phyloP scores from a whole-genome alignment of 23 tunicate genomes.

The Clavelina lepadiformis region DNA sequence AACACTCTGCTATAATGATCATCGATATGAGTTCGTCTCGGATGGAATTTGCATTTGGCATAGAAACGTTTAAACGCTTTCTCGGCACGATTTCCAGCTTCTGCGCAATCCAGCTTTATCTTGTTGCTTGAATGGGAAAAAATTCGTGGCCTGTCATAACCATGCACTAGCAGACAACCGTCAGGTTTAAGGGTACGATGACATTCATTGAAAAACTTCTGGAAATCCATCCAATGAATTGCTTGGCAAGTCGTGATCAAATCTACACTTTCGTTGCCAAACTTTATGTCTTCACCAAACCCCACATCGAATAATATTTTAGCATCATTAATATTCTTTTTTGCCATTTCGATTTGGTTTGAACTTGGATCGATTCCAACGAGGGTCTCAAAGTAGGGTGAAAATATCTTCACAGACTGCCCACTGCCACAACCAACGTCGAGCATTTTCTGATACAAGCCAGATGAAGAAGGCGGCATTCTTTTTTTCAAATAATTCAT shows the following conservation, averaged over 20 bases:
- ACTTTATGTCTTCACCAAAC: slow-evolving; percentile 31
- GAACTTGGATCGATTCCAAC: slow-evolving; percentile 69
- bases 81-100: slow-evolving; percentile 13
- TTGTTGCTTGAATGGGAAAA: neutral
- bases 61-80: slow-evolving; percentile 18
- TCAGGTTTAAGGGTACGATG: slow-evolving; percentile 45
- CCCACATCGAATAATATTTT: slow-evolving; percentile 48
- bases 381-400: slow-evolving; percentile 31
- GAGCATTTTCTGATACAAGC: slow-evolving; percentile 19
- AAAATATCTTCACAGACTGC: slow-evolving; percentile 44
- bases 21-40: slow-evolving; percentile 57
- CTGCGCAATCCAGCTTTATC: neutral
- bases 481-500: slow-evolving; percentile 13
- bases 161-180: slow-evolving; percentile 67
- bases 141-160: slow-evolving; percentile 47
- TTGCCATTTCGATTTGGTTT: slow-evolving; percentile 56
- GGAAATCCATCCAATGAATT: slow-evolving; percentile 68
- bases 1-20: slow-evolving; percentile 30
- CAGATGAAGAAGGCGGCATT: slow-evolving; percentile 1
- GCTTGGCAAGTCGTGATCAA: slow-evolving; percentile 70
- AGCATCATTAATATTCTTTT: slow-evolving; percentile 8
- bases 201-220: slow-evolving; percentile 61
- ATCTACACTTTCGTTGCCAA: slow-evolving; percentile 40
- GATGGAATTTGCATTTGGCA: slow-evolving; percentile 46
- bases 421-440: slow-evolving; percentile 92